Evolutionary conservation across 2,888 invertebrate genomes (phyloP).

Genomic region (Latheticus oryzae): DNA sequence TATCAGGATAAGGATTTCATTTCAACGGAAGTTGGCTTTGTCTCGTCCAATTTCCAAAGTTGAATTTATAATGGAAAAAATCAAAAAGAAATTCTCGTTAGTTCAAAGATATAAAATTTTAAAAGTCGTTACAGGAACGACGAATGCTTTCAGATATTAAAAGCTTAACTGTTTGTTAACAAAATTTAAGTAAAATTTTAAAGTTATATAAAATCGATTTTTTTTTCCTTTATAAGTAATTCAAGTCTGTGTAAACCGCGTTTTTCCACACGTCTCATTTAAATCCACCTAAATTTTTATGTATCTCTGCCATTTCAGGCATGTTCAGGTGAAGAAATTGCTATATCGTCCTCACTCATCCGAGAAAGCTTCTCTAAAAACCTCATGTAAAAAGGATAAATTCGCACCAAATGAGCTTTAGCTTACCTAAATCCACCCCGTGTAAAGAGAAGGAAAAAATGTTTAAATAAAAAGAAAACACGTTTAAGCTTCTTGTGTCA

Average conservation of each 20-base stretch:
- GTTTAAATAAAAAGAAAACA: conserved; percentile 29
- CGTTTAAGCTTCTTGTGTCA: background rate
- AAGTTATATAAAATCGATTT: too few species aligned
- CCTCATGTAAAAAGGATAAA: conserved; percentile 41
- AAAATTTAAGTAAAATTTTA: too few species aligned
- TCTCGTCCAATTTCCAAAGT: too few species aligned
- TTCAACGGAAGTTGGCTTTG: conserved; percentile 19
- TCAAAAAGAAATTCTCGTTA: too few species aligned
- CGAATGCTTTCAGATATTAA: too few species aligned
- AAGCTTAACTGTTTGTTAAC: too few species aligned
- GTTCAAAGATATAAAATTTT: too few species aligned
- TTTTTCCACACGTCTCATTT: background rate
- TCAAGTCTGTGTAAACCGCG: too few species aligned
- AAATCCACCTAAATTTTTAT: conserved; percentile 3
- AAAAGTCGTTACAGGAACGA: too few species aligned
- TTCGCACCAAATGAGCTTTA: conserved; percentile 20
- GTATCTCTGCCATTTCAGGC: conserved; percentile 24
- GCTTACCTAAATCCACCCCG: conserved; percentile 34
- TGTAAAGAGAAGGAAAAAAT: conserved; percentile 27
- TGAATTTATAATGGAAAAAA: too few species aligned
- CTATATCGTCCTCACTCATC: conserved; percentile 32
- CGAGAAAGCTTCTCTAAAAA: conserved; percentile 39
- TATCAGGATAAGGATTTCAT: conserved; percentile 25
- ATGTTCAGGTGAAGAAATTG: conserved; percentile 40
- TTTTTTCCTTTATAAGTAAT: conserved; percentile 9